These are phyloP conservation scores for Phrynocephalus versicolor DNA, from an alignment of 2,113 vertebrate species.

Conservation along the genomic window DNA sequence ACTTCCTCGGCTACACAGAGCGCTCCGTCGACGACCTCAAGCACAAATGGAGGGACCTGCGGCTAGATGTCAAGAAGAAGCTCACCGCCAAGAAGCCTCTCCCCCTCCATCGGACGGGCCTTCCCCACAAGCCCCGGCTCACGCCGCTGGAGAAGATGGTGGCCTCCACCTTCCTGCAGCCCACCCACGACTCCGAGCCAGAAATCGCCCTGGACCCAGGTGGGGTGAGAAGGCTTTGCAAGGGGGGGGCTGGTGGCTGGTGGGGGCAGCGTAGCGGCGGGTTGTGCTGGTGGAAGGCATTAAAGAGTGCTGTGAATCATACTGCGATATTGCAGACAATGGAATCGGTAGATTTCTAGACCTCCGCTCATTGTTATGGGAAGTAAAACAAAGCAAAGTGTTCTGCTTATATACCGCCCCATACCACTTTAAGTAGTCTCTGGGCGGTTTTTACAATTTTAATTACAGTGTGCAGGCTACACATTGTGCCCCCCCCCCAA, in stretches of 20 bases:
- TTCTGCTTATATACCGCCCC: no score
- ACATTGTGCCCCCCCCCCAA: no score
- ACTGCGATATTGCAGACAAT: no score
- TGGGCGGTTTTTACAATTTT: no score
- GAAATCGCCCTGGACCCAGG: conserved; percentile 72
- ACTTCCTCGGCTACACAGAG: conserved; percentile 74
- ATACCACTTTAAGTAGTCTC: no score
- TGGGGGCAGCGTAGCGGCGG: no score
- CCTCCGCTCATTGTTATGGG: no score
- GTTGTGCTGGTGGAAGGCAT: no score
- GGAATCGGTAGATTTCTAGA: no score
- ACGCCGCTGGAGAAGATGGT: conserved; percentile 74
- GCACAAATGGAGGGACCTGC: conserved; percentile 75
- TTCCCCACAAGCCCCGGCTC: conserved; percentile 56
- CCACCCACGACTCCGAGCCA: conserved; percentile 69
- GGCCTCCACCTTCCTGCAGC: conserved; percentile 71
- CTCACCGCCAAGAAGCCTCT: conserved; percentile 65
- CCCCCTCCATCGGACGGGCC: conserved; percentile 46
- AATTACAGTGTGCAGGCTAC: no score
- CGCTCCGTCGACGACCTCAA: conserved; percentile 76
- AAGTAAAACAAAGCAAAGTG: no score
- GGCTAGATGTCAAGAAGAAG: conserved; percentile 70
- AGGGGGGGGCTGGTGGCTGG: neutral
- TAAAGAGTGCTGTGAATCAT: no score
- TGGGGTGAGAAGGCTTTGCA: conserved; percentile 18